A percentile compares a stretch with the other conserved stretches of the same genome.
These are phyloP conservation scores for Hecatera dysodea DNA, from an alignment of 2,888 invertebrate species.

Conservation along the genomic window DNA sequence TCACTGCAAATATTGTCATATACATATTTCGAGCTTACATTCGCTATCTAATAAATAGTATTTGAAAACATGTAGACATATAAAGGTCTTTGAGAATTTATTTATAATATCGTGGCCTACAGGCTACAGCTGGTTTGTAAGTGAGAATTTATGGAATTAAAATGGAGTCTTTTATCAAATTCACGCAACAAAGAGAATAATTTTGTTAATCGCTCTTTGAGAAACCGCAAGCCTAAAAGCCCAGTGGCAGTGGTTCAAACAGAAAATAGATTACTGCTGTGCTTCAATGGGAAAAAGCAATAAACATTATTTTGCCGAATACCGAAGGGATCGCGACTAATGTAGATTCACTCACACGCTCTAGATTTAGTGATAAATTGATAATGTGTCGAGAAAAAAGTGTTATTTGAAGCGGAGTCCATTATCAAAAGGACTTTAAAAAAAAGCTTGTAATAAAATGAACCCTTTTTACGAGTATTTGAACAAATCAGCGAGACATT, in stretches of 20 bases:
- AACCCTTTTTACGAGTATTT: not conserved
- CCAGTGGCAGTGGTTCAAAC: constrained; percentile 39
- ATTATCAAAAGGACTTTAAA: constrained; percentile 1
- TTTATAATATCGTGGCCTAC: constrained; percentile 5
- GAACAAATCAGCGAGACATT: constrained; percentile 12
- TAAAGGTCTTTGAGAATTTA: constrained; percentile 18
- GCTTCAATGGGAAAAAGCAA: constrained; percentile 48
- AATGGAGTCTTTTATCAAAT: constrained; percentile 40
- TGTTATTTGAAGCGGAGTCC: not conserved
- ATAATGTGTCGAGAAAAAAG: constrained; percentile 12
- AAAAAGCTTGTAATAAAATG: not conserved
- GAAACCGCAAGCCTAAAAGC: constrained; percentile 14
- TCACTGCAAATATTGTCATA: constrained; percentile 7
- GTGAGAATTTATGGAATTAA: constrained; percentile 23
- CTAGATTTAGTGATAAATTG: constrained; percentile 17
- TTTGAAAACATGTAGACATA: constrained; percentile 37
- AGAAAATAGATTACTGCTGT: constrained; percentile 47
- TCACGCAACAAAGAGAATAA: constrained; percentile 25
- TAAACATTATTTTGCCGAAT: constrained; percentile 50
- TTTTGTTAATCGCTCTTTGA: constrained; percentile 41
- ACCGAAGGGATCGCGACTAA: constrained; percentile 39
- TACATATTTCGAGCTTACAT: constrained; percentile 3
- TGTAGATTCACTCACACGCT: constrained; percentile 41
- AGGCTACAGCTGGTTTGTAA: constrained; percentile 2
- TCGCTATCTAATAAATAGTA: constrained; percentile 14